Evolutionary conservation across 2,113 vertebrate genomes (phyloP), one percentile per base, ranked within the genome.

Genomic region (Hiodon tergisus): DNA sequence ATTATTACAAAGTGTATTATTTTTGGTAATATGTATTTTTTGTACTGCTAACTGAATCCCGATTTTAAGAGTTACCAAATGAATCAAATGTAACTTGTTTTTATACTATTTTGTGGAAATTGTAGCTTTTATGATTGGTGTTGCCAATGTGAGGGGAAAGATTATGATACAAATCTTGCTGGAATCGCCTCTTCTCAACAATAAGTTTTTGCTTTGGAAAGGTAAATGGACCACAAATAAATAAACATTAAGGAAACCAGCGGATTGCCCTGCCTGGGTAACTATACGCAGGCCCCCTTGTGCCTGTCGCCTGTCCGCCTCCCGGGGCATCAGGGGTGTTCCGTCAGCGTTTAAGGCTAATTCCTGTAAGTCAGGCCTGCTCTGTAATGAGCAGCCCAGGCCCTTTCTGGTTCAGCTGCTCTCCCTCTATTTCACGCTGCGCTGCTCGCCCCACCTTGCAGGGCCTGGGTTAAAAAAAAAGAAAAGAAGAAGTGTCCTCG

Each of bases 381-480:
- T 86, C 90, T 84, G 88, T 90, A 92, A 92, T 89, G 88, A 92
- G 88, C 90, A 88, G 88, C 83, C 85, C 88, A 76, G 85, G 82
- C 83, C 87, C 85, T 89, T 91, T 91, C 87, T 88, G 91, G 87
- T 92, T 91, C 89, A 92, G 83, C 86, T 87, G 90, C 83, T 89
- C 86, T 87, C 82, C 81, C 83, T 89, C 75, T 86, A 89, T 91
- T 91, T 91, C 90, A 90, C 87, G 90, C 89, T 90, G 88, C 72
- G 80, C 84, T 90, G 88, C 90, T 85, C 87, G 1, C 59, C 86
- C 82, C 78, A 77, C 16, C 85, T 87, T 91, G 80, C 83, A 84
- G 80, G 82, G 80, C 84, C 85, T 79, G 83, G 83, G 81, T 82
- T 11, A 63, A 13, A 63, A 13, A 63, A 13, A 63, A 13, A 63